Base-by-base conservation (phyloP, 1,140 invertebrate genomes). In the Trachymyrmex cornetzi region DNA sequence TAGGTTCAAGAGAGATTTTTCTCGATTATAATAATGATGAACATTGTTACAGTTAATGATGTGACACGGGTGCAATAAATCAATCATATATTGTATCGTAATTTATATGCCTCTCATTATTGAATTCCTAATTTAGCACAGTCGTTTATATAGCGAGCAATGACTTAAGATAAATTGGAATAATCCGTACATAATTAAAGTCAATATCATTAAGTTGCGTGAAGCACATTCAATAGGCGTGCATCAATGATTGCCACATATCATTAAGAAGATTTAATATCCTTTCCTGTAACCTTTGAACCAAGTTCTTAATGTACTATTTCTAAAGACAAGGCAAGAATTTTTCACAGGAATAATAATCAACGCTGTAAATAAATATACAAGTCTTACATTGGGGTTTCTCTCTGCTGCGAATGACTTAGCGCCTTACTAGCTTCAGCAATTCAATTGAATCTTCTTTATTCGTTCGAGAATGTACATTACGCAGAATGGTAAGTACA, bases 231-330 rank as follows among this genome's bases (percentile, higher is more conserved):
- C 19, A 59, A 74, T 30, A 74, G 67, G 0, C 50, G 14, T 16
- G 19, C 16, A n/a, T 6, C 30, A 24, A 74, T 61, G 27, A 48
- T 44, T 34, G 19, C 16, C 14, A 48, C 64, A 7, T 2, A 30
- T 82, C 67, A 2, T 74, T 82, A 74, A 74, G 34, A 44, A 82
- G 38, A 82, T 74, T 74, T 82, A 81, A 71, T 57, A 82, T 72
- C 19, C 27, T n/a, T 44, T 22, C 6, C 5, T 14, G 24, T n/a
- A 12, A 16, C 24, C 27, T 61, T 74, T 61, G 24, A 82, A 50
- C 53, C 22, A 22, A 9, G 22, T 71, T 72, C 38, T 30, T 48
- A 48, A 61, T 22, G 38, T 48, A 61, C 9, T 53, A 74, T 50
- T 72, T 72, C 79, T 72, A 82, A 74, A 61, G 48, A 72, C 27